Evolutionary conservation across 2,797 vertebrate genomes (phyloP), one percentile per base, ranked within the genome.

Genomic region (Danio albolineatus): DNA sequence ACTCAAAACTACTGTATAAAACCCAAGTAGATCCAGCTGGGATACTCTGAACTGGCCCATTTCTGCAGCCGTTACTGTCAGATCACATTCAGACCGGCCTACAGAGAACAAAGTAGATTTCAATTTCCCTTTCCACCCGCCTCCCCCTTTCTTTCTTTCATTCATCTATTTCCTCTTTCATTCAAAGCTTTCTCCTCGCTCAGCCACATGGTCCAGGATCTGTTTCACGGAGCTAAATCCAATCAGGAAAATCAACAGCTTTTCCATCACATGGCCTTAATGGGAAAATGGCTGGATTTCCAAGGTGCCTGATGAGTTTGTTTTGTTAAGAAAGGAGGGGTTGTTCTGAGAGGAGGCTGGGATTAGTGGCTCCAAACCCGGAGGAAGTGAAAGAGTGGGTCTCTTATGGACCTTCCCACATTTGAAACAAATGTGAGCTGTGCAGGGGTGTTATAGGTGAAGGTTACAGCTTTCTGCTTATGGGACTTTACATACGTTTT

Each of bases 221-320:
- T 76, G 87, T 93, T 94, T 92, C 91, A 91, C n/a, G 10, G 81
- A 83, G 82, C 89, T 89, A 92, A 93, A 94, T 93, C 87, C 85
- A 93, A 93, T 93, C 89, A 93, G 82, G 85, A 91, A 91, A 92
- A 91, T 91, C 90, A 92, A 91, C 89, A 89, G 86, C 12, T 81
- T 90, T 87, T 85, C 90, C 85, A 89, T 88, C 89, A 85, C 85
- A 84, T 54, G 59, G 87, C 79, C 88, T 90, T 90, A 92, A 91
- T 88, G 86, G 90, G 86, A 85, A 88, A 87, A 82, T 81, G 87
- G 88, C 84, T 86, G 87, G 91, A 90, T 92, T 91, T 94, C 82
- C 70, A 90, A 89, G 86, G 87, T 91, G 89, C 88, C 88, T 88
- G 86, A 84, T 81, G 69, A 87, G 78, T 76, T 87, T 92, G 91